A percentile compares a stretch with the other conserved stretches of the same genome.
Conservation (phyloP, 2,797 vertebrate species). For the Melanotaenia nigrans region DNA sequence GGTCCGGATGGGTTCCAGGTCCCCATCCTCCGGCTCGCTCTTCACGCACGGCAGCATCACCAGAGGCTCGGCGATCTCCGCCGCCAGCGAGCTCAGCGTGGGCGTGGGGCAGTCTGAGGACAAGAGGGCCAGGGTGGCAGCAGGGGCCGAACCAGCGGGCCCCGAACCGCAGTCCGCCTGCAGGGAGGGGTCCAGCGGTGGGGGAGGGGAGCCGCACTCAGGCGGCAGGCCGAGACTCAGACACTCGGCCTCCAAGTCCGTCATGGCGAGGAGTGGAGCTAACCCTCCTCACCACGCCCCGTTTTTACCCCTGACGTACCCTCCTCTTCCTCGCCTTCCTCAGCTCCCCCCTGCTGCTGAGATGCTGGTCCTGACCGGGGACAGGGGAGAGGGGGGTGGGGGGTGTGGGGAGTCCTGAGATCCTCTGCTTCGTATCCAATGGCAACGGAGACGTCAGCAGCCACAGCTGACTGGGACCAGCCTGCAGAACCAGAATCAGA, state of each 20-base stretch:
- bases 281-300: conserved; percentile 43
- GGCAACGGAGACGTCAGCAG: conserved; percentile 31
- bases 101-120: conserved; percentile 77
- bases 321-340: background rate
- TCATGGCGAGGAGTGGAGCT: conserved; percentile 73
- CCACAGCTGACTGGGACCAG: conserved; percentile 43
- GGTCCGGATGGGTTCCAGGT: conserved; percentile 80
- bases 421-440: conserved; percentile 16
- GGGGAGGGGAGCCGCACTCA: conserved; percentile 70
- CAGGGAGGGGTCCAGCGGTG: conserved; percentile 53
- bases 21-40: conserved; percentile 78
- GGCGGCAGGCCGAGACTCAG: conserved; percentile 73
- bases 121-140: conserved; percentile 70
- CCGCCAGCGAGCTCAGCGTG: conserved; percentile 78
- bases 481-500: conserved; percentile 33
- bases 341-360: conserved; percentile 12
- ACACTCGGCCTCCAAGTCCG: conserved; percentile 82
- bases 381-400: background rate
- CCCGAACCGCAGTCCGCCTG: conserved; percentile 49
- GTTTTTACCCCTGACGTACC: background rate
- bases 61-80: conserved; percentile 78
- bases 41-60: conserved; percentile 84
- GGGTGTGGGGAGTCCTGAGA: conserved; percentile 27
- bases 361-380: conserved; percentile 12
- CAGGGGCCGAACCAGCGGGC: conserved; percentile 17